phyloP scores from a whole-genome alignment of 2,888 invertebrate genomes.

The Callyntrura sp. region DNA sequence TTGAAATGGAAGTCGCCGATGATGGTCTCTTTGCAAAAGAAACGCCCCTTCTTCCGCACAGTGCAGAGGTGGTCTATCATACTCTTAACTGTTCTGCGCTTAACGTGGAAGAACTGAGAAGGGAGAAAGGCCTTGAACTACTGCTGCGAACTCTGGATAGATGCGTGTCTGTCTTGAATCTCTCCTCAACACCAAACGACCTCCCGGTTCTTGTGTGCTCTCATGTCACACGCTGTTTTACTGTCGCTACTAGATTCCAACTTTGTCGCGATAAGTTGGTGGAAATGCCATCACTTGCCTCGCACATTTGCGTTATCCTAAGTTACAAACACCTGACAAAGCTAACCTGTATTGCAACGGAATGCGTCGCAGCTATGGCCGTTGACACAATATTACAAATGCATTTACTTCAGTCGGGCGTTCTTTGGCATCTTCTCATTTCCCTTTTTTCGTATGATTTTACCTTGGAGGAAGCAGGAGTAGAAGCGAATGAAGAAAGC shows the following conservation, averaged over 20 bases:
- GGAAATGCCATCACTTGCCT: constrained; percentile 93
- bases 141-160: constrained; percentile 96
- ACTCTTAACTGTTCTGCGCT: constrained; percentile 98
- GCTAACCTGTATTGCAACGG: constrained; percentile 94
- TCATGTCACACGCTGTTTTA: constrained; percentile 96
- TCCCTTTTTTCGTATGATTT: constrained; percentile 98
- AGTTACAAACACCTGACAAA: constrained; percentile 95
- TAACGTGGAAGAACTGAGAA: constrained; percentile 98
- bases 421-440: constrained; percentile 95
- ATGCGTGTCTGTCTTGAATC: constrained; percentile 95
- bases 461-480: constrained; percentile 98
- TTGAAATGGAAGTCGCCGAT: constrained; percentile 96
- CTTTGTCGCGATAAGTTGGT: constrained; percentile 95
- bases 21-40: constrained; percentile 96
- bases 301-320: constrained; percentile 94
- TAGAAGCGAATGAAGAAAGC: constrained; percentile 92
- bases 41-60: constrained; percentile 94
- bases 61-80: constrained; percentile 97
- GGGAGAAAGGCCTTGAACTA: constrained; percentile 91
- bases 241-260: constrained; percentile 98
- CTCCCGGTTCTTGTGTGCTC: constrained; percentile 96
- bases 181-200: constrained; percentile 91
- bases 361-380: constrained; percentile 95
- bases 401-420: constrained; percentile 93
- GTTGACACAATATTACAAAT: constrained; percentile 95